Percentiles rank a stretch among this genome's conserved stretches.
Evolutionary conservation across 2,113 vertebrate genomes (phyloP).

Genomic region (Excalfactoria chinensis): DNA sequence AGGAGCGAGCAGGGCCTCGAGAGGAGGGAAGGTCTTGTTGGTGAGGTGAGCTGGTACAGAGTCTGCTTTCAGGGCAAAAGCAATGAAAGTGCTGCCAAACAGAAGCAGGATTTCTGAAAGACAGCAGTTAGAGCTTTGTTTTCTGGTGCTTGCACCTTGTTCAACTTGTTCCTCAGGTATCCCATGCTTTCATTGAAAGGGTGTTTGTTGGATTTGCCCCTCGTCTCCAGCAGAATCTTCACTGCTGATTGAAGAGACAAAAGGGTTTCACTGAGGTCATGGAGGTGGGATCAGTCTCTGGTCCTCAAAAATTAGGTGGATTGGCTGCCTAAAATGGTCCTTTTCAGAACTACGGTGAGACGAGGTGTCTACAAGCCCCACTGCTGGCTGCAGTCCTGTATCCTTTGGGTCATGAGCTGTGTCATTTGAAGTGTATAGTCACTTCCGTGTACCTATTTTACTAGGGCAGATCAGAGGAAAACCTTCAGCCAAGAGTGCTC

Average conservation of each 20-base stretch:
- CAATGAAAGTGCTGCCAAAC: neutral
- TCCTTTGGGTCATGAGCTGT: neutral
- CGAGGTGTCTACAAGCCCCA: neutral
- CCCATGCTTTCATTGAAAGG: neutral
- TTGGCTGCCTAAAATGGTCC: neutral
- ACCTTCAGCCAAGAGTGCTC: neutral
- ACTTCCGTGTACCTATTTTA: neutral
- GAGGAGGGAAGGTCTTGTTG: neutral
- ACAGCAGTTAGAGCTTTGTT: neutral
- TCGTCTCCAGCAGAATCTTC: neutral
- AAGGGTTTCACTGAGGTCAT: neutral
- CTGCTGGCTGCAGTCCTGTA: neutral
- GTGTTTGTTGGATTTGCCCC: neutral
- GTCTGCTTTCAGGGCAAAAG: neutral
- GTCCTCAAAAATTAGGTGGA: neutral
- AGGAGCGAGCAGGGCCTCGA: neutral
- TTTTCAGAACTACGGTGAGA: neutral
- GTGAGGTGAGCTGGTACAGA: fast-evolving
- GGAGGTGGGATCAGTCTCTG: neutral
- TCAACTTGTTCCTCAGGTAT: neutral
- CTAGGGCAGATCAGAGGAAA: conserved; percentile 20
- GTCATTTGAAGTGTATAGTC: neutral
- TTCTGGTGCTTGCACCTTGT: neutral
- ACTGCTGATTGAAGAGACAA: neutral
- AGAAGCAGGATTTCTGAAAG: neutral